Evolutionary conservation across 2,888 invertebrate genomes (phyloP), one percentile per base, ranked within the genome.

Genomic region (Tetropium fuscum): DNA sequence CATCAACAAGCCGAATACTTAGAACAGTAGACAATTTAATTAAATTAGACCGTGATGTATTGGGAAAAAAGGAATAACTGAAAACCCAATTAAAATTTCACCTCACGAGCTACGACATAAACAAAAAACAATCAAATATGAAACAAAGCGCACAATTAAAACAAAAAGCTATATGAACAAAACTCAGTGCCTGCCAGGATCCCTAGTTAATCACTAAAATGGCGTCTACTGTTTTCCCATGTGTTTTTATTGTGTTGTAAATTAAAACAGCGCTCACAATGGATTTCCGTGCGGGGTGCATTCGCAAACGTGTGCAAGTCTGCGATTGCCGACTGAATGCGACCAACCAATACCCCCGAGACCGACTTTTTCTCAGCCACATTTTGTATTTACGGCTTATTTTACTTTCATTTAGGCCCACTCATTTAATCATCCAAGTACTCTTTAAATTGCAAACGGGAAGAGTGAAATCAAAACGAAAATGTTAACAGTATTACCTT

Each of bases 161-260:
- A 81, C 81, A 80, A 81, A 81, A 81, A 80, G 79, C 80, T 78
- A 80, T 80, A 79, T 75, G 78, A 76, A 80, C 79, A 79, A 78
- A 78, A 78, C 75, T 75, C 75, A 69, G 74, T 74, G 76, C 76
- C 78, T 73, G 78, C 77, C 78, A 77, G 80, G 78, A 80, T 81
- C 81, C 81, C 81, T 77, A 81, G 82, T 81, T 82, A 82, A 82
- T 82, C 82, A 82, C 79, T 82, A 79, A 82, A 82, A 81, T 81
- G 82, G 81, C 82, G 81, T 81, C 82, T 81, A 81, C 81, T 81
- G 81, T 82, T 82, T 81, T 82, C 82, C 82, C 82, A 81, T 81
- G 82, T 82, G 82, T 82, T 82, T 82, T 82, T 81, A 82, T 82
- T 82, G 81, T 82, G 79, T 80, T 81, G 81, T 79, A 82, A 81